Evolutionary conservation across 2,888 invertebrate species (phyloP), one percentile per base, ranked within the genome.

Genomic region (Drosophila monieri): DNA sequence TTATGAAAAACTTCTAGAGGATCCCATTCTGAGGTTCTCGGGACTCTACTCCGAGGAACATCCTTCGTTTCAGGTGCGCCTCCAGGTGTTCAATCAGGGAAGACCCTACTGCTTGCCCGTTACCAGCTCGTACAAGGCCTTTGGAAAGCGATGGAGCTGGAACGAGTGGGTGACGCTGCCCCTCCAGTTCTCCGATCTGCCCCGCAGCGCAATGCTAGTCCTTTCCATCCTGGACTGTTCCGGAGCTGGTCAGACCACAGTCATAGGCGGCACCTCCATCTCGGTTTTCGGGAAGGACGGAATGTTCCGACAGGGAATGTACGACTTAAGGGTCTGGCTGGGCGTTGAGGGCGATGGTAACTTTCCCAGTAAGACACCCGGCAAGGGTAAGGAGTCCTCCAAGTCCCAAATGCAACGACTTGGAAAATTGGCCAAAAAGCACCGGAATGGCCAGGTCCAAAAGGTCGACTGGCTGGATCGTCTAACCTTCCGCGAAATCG

Each of bases 391-490:
- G 14, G 95, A 96, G 85, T 93, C 94, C 9, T 95, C 95, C 52
- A 95, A 96, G 90, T 96, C 96, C 69, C 96, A 97, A 90, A 97
- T 97, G 96, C 96, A 96, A 89, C 92, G 97, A 43, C 92, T 99
- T 1, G 95, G 96, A 0, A 98, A 98, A 92, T 92, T 99, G 46
- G 96, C 96, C 0, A 99, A 99, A 91, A 97, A 97, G 89, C 98
- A 99, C 90, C 93, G 97, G 59, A 97, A 97, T 91, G 99, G 99
- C 10, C 97, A 98, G 88, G 96, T 99, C 92, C 95, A 96, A 32
- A 97, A 98, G 93, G 95, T 98, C 49, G 98, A 99, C 92, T 99
- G 99, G 99, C 92, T 99, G 73, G 99, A 99, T 91, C 93, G 98
- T 65, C 93, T 99, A 58, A 97, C 98, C 3, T 99, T 99, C 91